phyloP scores from a whole-genome alignment of 2,113 vertebrate species.

The Rallus limicola region DNA sequence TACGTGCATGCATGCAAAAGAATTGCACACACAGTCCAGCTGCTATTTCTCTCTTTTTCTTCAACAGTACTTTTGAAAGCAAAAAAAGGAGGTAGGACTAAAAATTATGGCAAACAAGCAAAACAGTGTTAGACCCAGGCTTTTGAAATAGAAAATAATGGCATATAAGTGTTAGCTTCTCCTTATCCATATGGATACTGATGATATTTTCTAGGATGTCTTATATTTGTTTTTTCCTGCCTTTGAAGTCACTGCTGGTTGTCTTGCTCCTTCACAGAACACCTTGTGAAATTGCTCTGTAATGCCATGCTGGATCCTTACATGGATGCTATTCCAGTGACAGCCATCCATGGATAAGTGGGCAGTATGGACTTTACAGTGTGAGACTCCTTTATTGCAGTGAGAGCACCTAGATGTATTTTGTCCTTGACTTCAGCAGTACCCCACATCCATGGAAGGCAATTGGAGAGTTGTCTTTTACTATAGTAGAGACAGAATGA shows the following conservation, averaged over 20 bases:
- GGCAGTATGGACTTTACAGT: neutral
- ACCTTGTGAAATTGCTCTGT: neutral
- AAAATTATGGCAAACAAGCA: constrained; percentile 6
- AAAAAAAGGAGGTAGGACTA: constrained; percentile 18
- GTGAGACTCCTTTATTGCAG: neutral
- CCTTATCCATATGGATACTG: neutral
- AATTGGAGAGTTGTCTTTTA: neutral
- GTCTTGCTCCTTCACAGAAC: neutral
- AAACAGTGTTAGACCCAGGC: neutral
- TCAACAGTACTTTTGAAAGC: constrained; percentile 8
- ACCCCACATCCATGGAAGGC: neutral
- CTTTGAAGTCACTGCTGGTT: neutral
- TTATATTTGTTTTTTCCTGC: neutral
- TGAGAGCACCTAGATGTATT: neutral
- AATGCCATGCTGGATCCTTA: neutral
- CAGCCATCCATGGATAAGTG: constrained; percentile 3
- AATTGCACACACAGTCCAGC: neutral
- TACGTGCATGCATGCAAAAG: neutral
- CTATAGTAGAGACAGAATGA: neutral
- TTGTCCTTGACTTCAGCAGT: neutral
- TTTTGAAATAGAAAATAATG: constrained; percentile 19
- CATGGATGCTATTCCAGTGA: neutral
- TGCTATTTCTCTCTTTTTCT: constrained; percentile 53
- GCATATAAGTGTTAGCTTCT: neutral
- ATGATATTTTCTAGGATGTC: neutral